Conservation (phyloP, 2,888 invertebrate species). For the Drosophila atripex region DNA sequence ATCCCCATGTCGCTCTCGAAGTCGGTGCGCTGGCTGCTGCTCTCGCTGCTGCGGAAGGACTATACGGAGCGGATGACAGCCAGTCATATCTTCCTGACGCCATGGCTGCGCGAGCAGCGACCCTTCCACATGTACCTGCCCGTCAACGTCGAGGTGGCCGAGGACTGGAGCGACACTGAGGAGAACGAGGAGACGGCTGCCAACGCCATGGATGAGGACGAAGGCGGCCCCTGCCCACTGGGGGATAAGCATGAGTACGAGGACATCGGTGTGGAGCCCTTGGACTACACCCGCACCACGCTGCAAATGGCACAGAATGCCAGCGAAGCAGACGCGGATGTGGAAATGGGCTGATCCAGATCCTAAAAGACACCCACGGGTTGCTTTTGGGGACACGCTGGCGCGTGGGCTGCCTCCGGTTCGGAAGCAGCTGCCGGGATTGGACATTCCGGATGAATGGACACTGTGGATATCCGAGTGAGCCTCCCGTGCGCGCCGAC, state of each 20-base stretch:
- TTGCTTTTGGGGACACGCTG: conserved; percentile 58
- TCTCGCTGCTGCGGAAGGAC: conserved; percentile 78
- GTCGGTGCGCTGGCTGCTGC: conserved; percentile 78
- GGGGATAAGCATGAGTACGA: conserved; percentile 59
- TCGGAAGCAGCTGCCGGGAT: conserved; percentile 41
- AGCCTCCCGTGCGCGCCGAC: conserved; percentile 20
- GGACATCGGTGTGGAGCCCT: conserved; percentile 68
- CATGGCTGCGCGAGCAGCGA: conserved; percentile 79
- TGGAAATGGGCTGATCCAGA: conserved; percentile 70
- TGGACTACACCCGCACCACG: conserved; percentile 72
- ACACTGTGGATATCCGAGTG: conserved; percentile 33
- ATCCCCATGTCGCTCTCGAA: conserved; percentile 76
- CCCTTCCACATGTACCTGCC: conserved; percentile 80
- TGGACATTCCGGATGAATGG: conserved; percentile 44
- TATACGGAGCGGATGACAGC: conserved; percentile 79
- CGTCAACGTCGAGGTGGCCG: conserved; percentile 75
- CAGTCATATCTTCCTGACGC: conserved; percentile 76
- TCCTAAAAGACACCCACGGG: conserved; percentile 44
- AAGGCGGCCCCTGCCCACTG: conserved; percentile 43
- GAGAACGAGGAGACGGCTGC: conserved; percentile 31
- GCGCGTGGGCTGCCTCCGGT: conserved; percentile 54
- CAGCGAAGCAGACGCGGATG: conserved; percentile 42
- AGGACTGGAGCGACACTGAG: conserved; percentile 67
- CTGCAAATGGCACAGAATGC: conserved; percentile 58
- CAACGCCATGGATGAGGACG: conserved; percentile 39